Percentiles rank a stretch among this genome's conserved stretches.
These are phyloP conservation scores for Lepilemur septentrionalis DNA, from an alignment of 2,797 vertebrate species.

Conservation along the genomic window DNA sequence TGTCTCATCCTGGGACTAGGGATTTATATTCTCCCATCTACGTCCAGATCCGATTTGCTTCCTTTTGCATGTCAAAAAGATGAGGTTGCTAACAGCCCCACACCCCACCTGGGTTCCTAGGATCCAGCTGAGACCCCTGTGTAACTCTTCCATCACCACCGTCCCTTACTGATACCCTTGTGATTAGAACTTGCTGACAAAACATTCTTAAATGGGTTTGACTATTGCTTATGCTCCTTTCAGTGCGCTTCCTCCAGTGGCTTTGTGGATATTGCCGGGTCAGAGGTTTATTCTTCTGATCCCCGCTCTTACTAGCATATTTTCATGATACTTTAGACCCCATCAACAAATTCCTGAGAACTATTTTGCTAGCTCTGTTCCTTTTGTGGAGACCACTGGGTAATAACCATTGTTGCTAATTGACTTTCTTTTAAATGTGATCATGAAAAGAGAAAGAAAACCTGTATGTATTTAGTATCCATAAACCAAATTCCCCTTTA, in stretches of 20 bases:
- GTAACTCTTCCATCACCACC: constrained; percentile 70
- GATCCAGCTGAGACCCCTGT: constrained; percentile 84
- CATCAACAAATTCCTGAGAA: not conserved
- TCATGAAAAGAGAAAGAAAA: not conserved
- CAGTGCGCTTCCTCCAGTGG: not conserved
- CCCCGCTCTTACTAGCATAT: not conserved
- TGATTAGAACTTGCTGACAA: constrained; percentile 50
- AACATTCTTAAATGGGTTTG: constrained; percentile 21
- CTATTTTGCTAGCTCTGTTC: not conserved
- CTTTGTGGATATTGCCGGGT: not conserved
- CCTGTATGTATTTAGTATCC: not conserved
- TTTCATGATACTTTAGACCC: not conserved
- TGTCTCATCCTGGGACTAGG: constrained; percentile 72
- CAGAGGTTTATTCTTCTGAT: not conserved
- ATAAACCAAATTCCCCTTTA: not conserved
- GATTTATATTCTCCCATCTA: constrained; percentile 64
- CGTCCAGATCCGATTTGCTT: constrained; percentile 65
- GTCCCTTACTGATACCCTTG: constrained; percentile 19
- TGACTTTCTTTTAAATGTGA: not conserved
- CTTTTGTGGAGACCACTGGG: not conserved
- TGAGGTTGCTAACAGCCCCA: constrained; percentile 71
- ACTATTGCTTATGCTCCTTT: not conserved
- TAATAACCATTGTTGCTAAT: not conserved
- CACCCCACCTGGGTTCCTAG: constrained; percentile 77
- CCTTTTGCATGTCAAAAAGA: constrained; percentile 75